A percentile compares a stretch with the other conserved stretches of the same genome.
Conservation (phyloP, 2,797 vertebrate genomes). For the Cryptoprocta ferox region DNA sequence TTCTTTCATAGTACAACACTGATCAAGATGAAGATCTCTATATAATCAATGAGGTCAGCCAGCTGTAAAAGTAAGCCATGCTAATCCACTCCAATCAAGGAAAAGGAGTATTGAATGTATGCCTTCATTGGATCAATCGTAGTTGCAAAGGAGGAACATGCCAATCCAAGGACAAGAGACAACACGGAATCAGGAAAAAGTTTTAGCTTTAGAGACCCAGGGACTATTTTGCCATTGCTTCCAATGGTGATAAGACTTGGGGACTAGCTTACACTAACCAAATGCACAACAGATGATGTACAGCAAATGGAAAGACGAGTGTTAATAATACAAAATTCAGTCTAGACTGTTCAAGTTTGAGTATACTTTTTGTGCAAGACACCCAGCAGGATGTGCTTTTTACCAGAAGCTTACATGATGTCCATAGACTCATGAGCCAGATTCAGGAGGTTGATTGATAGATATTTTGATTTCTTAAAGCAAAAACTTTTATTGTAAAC, state of each 20-base stretch:
- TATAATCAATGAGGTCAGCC: not conserved
- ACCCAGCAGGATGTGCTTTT: not conserved
- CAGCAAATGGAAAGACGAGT: not conserved
- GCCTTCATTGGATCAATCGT: not conserved
- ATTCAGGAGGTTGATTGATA: not conserved
- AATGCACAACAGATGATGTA: not conserved
- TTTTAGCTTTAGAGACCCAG: not conserved
- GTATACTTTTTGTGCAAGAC: not conserved
- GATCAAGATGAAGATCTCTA: not conserved
- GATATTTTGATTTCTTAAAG: not conserved
- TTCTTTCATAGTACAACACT: not conserved
- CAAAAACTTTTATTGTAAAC: not conserved
- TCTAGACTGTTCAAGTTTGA: not conserved
- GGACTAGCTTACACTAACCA: not conserved
- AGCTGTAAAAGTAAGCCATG: not conserved
- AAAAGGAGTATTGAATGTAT: not conserved
- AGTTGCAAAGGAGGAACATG: not conserved
- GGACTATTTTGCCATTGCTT: not conserved
- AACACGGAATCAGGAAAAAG: not conserved
- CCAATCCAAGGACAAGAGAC: not conserved
- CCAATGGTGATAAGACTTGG: not conserved
- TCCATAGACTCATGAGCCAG: not conserved
- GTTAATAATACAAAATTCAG: not conserved
- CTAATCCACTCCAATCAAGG: not conserved
- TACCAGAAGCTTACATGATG: not conserved